Evolutionary conservation across 2,113 vertebrate species (phyloP).

Genomic region (Microtus pennsylvanicus): DNA sequence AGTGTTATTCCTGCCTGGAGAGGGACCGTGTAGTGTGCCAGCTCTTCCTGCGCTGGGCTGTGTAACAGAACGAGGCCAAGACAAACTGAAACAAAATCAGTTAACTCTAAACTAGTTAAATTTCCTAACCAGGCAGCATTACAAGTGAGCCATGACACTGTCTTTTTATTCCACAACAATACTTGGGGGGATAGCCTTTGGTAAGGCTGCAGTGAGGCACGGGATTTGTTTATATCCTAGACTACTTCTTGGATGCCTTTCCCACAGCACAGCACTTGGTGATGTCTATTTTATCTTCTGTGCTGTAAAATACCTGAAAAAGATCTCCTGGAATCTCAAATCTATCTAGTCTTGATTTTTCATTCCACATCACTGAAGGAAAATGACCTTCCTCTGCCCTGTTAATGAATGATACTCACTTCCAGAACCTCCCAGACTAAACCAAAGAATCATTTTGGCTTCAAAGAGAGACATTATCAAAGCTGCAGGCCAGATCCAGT

Average conservation of each 20-base stretch:
- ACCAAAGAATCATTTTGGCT: background rate
- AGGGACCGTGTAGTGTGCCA: accelerated
- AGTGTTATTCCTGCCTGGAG: conserved; percentile 10
- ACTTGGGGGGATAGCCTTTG: background rate
- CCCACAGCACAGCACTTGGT: background rate
- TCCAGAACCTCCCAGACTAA: background rate
- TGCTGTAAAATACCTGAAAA: background rate
- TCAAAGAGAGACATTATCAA: background rate
- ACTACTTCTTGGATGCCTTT: background rate
- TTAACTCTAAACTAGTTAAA: conserved; percentile 39
- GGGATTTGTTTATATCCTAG: background rate
- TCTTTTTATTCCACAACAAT: background rate
- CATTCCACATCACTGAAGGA: background rate
- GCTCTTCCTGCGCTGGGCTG: background rate
- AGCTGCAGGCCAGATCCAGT: background rate
- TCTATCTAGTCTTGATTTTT: background rate
- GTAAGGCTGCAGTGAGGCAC: background rate
- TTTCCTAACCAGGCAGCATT: conserved; percentile 20
- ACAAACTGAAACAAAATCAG: background rate
- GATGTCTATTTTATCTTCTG: background rate
- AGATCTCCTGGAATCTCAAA: background rate
- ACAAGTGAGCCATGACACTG: background rate
- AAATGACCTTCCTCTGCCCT: background rate
- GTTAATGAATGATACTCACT: background rate
- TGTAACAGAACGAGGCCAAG: background rate